Evolutionary conservation across 2,888 invertebrate species (phyloP), one percentile per base, ranked within the genome.

Genomic region (Molanna angustata): DNA sequence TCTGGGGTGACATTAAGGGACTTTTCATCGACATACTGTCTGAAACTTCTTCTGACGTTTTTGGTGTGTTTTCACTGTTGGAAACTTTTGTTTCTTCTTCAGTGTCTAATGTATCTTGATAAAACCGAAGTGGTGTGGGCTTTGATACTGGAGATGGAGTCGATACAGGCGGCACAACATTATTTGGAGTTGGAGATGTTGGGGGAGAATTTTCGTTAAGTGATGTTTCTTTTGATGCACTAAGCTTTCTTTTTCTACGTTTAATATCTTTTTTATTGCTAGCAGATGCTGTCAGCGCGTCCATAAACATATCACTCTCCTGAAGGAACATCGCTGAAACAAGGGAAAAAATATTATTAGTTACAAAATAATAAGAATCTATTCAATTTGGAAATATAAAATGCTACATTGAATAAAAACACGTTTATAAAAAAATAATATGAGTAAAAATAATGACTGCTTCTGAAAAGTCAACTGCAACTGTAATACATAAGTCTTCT

Each of bases 271-370:
- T 79, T 78, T 86, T 73, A 19, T 85, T 84, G 4, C 90, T 86
- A 1, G 85, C 84, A 1, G 88, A 88, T 3, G 88, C 88, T 60
- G 83, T 81, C 27, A 96, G 73, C 0, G 94, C 94, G 69, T 94
- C 94, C 86, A 94, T 94, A 68, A 96, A 96, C 72, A 93, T 86
- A 64, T 90, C 91, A 66, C 94, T 94, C 69, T 96, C 96, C 67
- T 91, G 86, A 42, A 95, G 71, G 61, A 87, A 72, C 71, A 83
- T 80, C 47, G 88, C 89, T 80, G 73, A 66, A 74, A 73, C 53
- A 65, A 63, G 59, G 62, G 31, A 50, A 64, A 61, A 54, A 33
- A 13, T 44, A 27, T n/a, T n/a, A n/a, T n/a, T n/a, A n/a, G n/a
- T n/a, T n/a, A n/a, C n/a, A n/a, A n/a, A n/a, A n/a, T n/a, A n/a